Evolutionary conservation across 2,888 invertebrate species (phyloP).

Genomic region (Melipona beecheii): DNA sequence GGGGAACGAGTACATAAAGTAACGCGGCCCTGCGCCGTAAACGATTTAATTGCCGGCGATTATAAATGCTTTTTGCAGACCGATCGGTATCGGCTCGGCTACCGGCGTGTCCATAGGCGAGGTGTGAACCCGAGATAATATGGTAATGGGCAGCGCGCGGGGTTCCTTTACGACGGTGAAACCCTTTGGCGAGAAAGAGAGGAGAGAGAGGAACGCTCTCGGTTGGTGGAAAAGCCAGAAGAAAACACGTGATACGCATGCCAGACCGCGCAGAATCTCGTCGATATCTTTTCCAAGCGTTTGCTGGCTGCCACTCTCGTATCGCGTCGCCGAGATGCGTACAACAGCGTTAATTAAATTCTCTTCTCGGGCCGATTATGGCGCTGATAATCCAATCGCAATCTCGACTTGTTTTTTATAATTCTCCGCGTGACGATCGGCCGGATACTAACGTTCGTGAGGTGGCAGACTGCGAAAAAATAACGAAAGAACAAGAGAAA

Average conservation of each 20-base stretch:
- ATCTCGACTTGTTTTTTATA: constrained; percentile 21
- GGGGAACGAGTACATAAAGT: constrained; percentile 37
- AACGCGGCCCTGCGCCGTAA: constrained; percentile 21
- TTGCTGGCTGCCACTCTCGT: constrained; percentile 39
- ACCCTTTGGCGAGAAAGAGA: neutral
- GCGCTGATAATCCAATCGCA: constrained; percentile 50
- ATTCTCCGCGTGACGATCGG: constrained; percentile 24
- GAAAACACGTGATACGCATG: constrained; percentile 54
- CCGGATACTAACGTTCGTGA: constrained; percentile 25
- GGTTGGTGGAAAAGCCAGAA: constrained; percentile 18
- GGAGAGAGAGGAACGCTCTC: no score
- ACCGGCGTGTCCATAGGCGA: constrained; percentile 50
- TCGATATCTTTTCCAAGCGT: constrained; percentile 59
- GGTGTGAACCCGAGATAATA: constrained; percentile 72
- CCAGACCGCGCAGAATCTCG: constrained; percentile 51
- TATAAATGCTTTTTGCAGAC: constrained; percentile 54
- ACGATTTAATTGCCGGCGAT: constrained; percentile 60
- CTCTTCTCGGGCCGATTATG: constrained; percentile 71
- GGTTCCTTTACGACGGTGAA: constrained; percentile 66
- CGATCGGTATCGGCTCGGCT: constrained; percentile 65
- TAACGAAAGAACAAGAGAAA: no score
- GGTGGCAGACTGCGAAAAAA: no score
- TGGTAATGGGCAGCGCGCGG: constrained; percentile 58
- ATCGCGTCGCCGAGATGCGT: constrained; percentile 52
- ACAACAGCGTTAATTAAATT: constrained; percentile 70